Percentiles rank a stretch among this genome's conserved stretches.
Conservation (phyloP, 53 echinoderm and acorn worm genomes). For the Stichopus horrens region DNA sequence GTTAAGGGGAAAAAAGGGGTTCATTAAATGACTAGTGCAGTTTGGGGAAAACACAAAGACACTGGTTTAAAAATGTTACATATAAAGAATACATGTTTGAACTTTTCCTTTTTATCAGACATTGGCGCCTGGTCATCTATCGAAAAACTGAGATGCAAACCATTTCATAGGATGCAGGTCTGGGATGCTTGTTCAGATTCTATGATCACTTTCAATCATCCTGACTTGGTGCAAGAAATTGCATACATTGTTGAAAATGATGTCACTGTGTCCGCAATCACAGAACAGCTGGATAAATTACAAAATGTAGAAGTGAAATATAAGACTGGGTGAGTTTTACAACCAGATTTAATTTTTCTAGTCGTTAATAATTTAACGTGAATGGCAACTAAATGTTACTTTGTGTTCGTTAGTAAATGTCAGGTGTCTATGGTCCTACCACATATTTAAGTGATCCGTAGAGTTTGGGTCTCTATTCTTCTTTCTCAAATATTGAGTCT, state of each 20-base stretch:
- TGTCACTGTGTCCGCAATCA: conserved; percentile 76
- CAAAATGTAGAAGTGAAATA: conserved; percentile 71
- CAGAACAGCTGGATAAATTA: conserved; percentile 63
- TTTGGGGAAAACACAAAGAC: no score
- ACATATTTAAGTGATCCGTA: no score
- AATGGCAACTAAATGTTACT: not conserved
- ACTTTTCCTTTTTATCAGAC: conserved; percentile 45
- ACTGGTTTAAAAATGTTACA: no score
- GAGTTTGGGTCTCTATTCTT: no score
- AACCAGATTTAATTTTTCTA: not conserved
- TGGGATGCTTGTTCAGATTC: conserved; percentile 99
- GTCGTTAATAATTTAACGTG: not conserved
- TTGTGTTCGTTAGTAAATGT: not conserved
- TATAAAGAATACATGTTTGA: no score
- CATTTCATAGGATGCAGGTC: conserved; percentile 87
- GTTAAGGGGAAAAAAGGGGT: no score
- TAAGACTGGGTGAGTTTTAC: conserved; percentile 54
- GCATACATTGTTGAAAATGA: conserved; percentile 95
- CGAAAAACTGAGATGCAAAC: conserved; percentile 67
- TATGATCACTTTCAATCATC: conserved; percentile 82
- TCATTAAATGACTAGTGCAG: no score
- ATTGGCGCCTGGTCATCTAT: conserved; percentile 93
- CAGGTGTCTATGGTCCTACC: no score
- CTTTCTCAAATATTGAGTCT: no score
- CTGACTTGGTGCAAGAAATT: conserved; percentile 66